Evolutionary conservation across 2,113 vertebrate species (phyloP).

Genomic region (Loxodonta africana): DNA sequence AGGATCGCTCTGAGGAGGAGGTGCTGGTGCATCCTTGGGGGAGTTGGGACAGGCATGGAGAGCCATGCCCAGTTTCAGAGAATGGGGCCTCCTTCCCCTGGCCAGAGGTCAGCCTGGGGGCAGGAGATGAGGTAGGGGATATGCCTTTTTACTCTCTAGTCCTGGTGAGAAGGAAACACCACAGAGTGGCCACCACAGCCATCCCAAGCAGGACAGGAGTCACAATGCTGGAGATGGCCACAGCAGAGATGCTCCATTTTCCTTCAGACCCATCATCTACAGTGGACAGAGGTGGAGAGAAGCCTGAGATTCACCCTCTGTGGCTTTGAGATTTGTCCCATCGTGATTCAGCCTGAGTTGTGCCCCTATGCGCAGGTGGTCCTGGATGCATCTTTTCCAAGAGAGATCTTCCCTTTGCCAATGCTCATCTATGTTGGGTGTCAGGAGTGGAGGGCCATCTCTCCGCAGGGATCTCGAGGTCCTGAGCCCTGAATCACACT

Average conservation of each 20-base stretch:
- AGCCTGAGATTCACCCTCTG: neutral
- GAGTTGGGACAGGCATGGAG: rapidly evolving
- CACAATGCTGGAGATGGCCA: neutral
- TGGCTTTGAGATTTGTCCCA: too few species aligned
- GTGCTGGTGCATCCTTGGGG: neutral
- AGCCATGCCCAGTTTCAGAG: neutral
- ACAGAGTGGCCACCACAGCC: neutral
- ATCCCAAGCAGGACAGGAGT: neutral
- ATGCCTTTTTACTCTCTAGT: neutral
- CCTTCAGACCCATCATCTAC: neutral
- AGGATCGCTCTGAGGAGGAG: neutral
- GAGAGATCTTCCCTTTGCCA: too few species aligned
- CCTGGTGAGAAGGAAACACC: neutral
- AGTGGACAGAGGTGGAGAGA: neutral
- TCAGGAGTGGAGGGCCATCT: too few species aligned
- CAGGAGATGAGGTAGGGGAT: neutral
- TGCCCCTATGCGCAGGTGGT: too few species aligned
- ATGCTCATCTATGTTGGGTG: too few species aligned
- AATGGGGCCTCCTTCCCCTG: neutral
- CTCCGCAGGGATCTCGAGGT: too few species aligned
- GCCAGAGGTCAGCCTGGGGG: rapidly evolving
- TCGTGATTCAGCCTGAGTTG: too few species aligned
- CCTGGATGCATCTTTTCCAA: too few species aligned
- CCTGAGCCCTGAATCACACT: too few species aligned
- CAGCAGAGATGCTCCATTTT: neutral